Base-by-base conservation (phyloP, 1,140 invertebrate species). In the Drosophila virilis region DNA sequence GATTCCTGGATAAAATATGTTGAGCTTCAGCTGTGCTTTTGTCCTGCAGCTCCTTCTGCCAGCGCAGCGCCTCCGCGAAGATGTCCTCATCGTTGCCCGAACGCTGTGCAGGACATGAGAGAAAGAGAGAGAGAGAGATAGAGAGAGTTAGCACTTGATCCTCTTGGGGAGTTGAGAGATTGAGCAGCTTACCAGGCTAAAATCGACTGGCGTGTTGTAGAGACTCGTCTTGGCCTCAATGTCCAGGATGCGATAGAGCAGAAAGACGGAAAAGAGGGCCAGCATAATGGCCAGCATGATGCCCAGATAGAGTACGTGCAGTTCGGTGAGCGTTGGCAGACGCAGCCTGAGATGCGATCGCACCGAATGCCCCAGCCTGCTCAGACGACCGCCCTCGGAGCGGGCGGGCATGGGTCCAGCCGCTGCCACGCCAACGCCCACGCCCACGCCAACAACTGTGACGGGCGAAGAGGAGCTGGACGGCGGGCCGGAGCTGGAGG, bases 11-110 rank as follows among this genome's bases (percentile, higher is more conserved):
- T 50, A 91, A 50, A 73, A 90, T 86, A 66, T 75, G 72, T 51
- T 91, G 84, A 74, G 88, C 84, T 71, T 90, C 86, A 32, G 80
- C 80, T 12, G 80, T 78, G 50, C 78, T 91, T 74, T 83, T 90
- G 12, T 72, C 72, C 76, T 90, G 90, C 51, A 89, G 62, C 69
- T 89, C 79, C 55, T 77, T 80, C 65, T 85, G 88, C 82, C 85
- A 91, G 50, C 76, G 74, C 54, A 91, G 59, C n/a, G 85, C 82
- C 43, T 90, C 89, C 6, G 78, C 78, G 64, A 90, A 91, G 35
- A 90, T 79, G 58, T 90, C 82, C 46, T 79, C 84, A 64, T 86
- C 80, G 51, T 75, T 83, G 52, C 75, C 84, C 12, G 74, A 46
- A 12, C 71, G 67, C 76, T 83, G 8, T 37, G 15, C n/a, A 52